Percentiles rank a stretch among this genome's conserved stretches.
Conservation (phyloP, 2,888 invertebrate genomes). For the Caenorhabditis parvicauda region DNA sequence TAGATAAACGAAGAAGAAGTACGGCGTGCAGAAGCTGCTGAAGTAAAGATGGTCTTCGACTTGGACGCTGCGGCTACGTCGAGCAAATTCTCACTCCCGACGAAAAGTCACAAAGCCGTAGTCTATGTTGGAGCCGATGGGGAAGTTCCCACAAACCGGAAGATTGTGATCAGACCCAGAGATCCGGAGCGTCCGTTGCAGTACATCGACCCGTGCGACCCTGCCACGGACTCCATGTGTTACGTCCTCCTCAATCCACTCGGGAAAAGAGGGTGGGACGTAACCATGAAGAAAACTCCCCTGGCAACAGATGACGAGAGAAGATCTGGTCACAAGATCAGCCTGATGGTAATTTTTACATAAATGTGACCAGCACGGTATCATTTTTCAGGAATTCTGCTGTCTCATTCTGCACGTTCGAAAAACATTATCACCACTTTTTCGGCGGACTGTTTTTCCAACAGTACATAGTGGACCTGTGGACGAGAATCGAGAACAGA, state of each 20-base stretch:
- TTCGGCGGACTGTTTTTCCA: constrained; percentile 53
- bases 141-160: constrained; percentile 36
- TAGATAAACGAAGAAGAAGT: constrained; percentile 4
- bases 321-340: no score
- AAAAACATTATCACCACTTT: constrained; percentile 36
- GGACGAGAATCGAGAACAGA: constrained; percentile 63
- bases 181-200: constrained; percentile 30
- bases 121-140: constrained; percentile 33
- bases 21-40: not conserved
- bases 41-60: constrained; percentile 1
- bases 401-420: constrained; percentile 10
- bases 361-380: no score
- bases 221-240: constrained; percentile 62
- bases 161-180: constrained; percentile 58
- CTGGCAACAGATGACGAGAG: no score
- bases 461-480: constrained; percentile 63
- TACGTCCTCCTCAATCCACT: constrained; percentile 63
- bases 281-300: constrained; percentile 6
- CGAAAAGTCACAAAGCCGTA: constrained; percentile 34
- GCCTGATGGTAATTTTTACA: no score
- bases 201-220: no score
- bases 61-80: not conserved
- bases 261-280: constrained; percentile 40
- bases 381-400: constrained; percentile 36
- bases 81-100: not conserved